A percentile compares a stretch with the other conserved stretches of the same genome.
phyloP scores from a whole-genome alignment of 2,888 invertebrate species.

The Caenorhabditis sinica region DNA sequence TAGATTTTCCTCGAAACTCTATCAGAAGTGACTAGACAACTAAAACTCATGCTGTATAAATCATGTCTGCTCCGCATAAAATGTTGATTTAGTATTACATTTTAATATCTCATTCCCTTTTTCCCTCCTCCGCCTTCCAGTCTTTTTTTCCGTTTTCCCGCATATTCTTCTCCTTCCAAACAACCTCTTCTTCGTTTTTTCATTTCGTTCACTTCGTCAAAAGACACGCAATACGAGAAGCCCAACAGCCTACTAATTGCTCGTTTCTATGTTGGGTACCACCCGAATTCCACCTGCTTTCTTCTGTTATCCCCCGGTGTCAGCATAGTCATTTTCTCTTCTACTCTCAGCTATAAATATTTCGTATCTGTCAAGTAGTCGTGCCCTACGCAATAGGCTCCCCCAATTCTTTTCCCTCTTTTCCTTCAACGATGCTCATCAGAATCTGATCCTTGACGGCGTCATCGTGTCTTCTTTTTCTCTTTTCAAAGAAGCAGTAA shows the following conservation, averaged over 20 bases:
- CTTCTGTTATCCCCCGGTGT: slow-evolving; percentile 2
- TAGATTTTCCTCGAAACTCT: no score
- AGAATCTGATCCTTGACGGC: slow-evolving; percentile 60
- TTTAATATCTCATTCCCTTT: neutral
- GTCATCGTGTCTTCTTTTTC: slow-evolving; percentile 33
- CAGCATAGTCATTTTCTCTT: slow-evolving; percentile 12
- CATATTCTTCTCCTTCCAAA: neutral
- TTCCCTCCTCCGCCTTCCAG: neutral
- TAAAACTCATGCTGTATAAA: no score
- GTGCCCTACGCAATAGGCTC: neutral
- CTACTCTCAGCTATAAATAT: neutral
- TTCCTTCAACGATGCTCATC: slow-evolving; percentile 18
- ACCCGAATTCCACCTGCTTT: slow-evolving; percentile 33
- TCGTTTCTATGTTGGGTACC: slow-evolving; percentile 32
- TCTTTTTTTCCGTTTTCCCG: neutral
- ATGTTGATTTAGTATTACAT: neutral
- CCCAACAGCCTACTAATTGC: slow-evolving; percentile 38
- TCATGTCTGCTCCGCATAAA: neutral
- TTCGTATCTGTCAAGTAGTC: slow-evolving; percentile 29
- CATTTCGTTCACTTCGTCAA: slow-evolving; percentile 24
- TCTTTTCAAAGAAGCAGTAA: slow-evolving; percentile 44
- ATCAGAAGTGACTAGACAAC: no score
- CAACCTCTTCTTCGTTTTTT: slow-evolving; percentile 13
- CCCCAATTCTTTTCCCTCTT: slow-evolving; percentile 10
- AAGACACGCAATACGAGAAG: slow-evolving; percentile 26